Base-by-base conservation (phyloP, 2,888 invertebrate species). In the Lamproptera curius region DNA sequence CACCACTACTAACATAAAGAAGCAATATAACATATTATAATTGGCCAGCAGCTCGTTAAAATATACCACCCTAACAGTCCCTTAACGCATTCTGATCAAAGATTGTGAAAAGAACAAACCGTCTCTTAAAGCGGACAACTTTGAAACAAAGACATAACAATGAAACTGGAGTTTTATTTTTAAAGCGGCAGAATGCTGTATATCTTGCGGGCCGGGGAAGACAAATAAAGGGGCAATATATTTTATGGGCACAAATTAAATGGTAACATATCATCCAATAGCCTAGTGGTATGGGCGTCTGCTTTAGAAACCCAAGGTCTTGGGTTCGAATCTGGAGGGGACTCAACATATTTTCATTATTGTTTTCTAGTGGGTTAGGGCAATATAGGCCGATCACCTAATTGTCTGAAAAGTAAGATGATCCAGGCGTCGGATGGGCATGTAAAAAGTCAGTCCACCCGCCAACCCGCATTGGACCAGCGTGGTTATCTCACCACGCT, bases 121-220 rank as follows among this genome's bases (percentile, higher is more conserved):
- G 38, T 36, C n/a, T 44, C 41, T 45, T 34, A 35, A 15, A 40
- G 28, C 48, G 28, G 46, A 49, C 49, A 53, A 44, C 51, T 39
- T 51, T 40, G 51, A 56, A 53, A 57, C 59, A 56, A 59, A 51
- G 53, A 53, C 54, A 47, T 48, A 52, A 58, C 53, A 51, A 50
- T 49, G 48, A 44, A 51, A 55, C 42, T 41, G 54, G 51, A 45
- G 42, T 57, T 53, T 57, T 53, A 46, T 58, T 51, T 52, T 51
- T 38, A 49, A 49, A 52, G 47, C 42, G 42, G 40, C 41, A 42
- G 46, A 48, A 43, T 49, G 46, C 35, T 28, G 48, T 52, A 52
- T 52, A 52, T 52, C 52, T 52, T 46, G 31, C 34, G 26, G 39
- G 16, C 9, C 36, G 34, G 31, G 48, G 42, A 46, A 42, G 52